Percentiles rank a stretch among this genome's conserved stretches.
phyloP scores from a whole-genome alignment of 1,140 invertebrate genomes.

The Danaus melanippus region DNA sequence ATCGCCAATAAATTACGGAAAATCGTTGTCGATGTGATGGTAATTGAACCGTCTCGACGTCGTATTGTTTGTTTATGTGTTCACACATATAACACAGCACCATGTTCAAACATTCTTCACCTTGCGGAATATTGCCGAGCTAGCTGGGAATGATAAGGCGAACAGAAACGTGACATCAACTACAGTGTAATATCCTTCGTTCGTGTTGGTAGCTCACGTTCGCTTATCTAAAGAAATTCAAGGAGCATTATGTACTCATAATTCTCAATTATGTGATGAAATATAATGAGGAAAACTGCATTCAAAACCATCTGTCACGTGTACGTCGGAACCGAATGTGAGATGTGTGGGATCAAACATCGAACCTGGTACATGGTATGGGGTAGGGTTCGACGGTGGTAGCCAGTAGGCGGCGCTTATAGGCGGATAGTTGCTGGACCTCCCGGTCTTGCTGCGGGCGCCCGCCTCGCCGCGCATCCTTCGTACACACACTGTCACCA shows the following conservation, averaged over 20 bases:
- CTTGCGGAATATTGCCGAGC: background rate
- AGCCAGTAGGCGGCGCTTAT: slow-evolving; percentile 87
- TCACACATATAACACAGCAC: slow-evolving; percentile 4
- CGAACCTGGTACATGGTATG: slow-evolving; percentile 84
- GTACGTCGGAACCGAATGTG: too few relatives aligned
- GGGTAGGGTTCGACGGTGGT: slow-evolving; percentile 80
- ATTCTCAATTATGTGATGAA: too few relatives aligned
- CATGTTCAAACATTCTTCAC: slow-evolving; percentile 4
- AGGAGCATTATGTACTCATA: too few relatives aligned
- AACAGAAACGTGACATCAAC: slow-evolving; percentile 11
- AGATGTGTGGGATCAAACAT: background rate
- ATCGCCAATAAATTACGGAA: slow-evolving; percentile 12
- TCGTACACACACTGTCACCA: slow-evolving; percentile 47
- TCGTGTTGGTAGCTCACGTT: slow-evolving; percentile 9
- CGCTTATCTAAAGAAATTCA: slow-evolving; percentile 2
- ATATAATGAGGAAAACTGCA: too few relatives aligned
- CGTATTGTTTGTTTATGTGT: slow-evolving; percentile 20
- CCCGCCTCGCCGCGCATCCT: slow-evolving; percentile 65
- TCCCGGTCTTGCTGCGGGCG: slow-evolving; percentile 55
- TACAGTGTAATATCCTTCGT: background rate
- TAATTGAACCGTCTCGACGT: slow-evolving; percentile 15
- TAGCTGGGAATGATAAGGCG: slow-evolving; percentile 13
- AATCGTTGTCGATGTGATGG: slow-evolving; percentile 10
- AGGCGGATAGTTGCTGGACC: slow-evolving; percentile 76
- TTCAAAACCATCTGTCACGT: too few relatives aligned